These are phyloP conservation scores for Lasiommata megera DNA, from an alignment of 2,888 invertebrate genomes.

Conservation along the genomic window DNA sequence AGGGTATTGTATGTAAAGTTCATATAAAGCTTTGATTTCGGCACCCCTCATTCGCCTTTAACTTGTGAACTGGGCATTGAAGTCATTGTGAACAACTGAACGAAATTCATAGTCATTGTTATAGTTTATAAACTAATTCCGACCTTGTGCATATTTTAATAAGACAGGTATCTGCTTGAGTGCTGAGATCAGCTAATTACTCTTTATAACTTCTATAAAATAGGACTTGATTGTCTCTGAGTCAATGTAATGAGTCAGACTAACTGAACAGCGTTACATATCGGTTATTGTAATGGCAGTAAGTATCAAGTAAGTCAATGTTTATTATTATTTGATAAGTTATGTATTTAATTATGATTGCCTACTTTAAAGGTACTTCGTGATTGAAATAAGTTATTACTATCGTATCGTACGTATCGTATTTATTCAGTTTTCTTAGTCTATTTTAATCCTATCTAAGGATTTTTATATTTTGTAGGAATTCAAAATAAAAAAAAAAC, in stretches of 20 bases:
- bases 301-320: constrained; percentile 6
- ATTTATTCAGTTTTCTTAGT: too few relatives aligned
- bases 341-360: constrained; percentile 9
- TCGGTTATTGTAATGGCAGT: constrained; percentile 13
- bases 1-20: constrained; percentile 44
- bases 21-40: constrained; percentile 58
- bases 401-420: too few relatives aligned
- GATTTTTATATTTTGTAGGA: too few relatives aligned
- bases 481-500: too few relatives aligned
- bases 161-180: background rate
- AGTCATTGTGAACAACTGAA: constrained; percentile 10
- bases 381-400: too few relatives aligned
- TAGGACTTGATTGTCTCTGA: constrained; percentile 45
- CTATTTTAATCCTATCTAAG: too few relatives aligned
- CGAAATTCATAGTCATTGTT: background rate
- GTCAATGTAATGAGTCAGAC: constrained; percentile 56
- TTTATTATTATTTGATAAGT: constrained; percentile 14
- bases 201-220: constrained; percentile 33
- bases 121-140: background rate
- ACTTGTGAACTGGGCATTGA: constrained; percentile 25
- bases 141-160: background rate
- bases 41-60: constrained; percentile 56
- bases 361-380: constrained; percentile 4
- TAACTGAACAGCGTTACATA: constrained; percentile 30
- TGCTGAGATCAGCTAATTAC: constrained; percentile 8